These are phyloP conservation scores for Siderastrea radians DNA, from an alignment of 92 coral and sea anemone genomes.

Conservation along the genomic window DNA sequence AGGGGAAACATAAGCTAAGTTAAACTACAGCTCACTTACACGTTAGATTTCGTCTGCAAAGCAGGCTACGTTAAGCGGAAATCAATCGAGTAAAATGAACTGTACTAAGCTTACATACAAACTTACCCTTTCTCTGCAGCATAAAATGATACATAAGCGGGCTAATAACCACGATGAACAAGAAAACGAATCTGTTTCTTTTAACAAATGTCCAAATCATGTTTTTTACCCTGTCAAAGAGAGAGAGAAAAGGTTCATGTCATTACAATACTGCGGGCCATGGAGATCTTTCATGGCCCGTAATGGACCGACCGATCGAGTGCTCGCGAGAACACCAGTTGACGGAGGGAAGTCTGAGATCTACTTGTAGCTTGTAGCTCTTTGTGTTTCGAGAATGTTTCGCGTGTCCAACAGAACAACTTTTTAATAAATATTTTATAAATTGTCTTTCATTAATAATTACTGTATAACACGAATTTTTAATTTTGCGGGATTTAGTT, in stretches of 20 bases:
- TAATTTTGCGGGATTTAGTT: too few relatives aligned
- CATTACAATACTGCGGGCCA: too few relatives aligned
- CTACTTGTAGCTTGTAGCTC: neutral
- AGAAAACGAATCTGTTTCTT: constrained; percentile 83
- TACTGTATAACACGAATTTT: too few relatives aligned
- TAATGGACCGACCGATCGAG: too few relatives aligned
- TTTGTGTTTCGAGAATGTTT: neutral
- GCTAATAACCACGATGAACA: constrained; percentile 69
- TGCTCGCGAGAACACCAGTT: neutral
- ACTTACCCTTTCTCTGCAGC: constrained; percentile 75
- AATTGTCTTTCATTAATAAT: too few relatives aligned
- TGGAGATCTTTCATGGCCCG: too few relatives aligned
- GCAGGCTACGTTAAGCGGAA: neutral
- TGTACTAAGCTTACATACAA: neutral
- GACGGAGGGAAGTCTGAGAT: constrained; percentile 17
- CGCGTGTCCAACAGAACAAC: neutral
- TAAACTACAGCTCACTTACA: too few relatives aligned
- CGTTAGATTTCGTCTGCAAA: too few relatives aligned
- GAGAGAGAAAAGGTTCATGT: neutral
- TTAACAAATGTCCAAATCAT: constrained; percentile 81
- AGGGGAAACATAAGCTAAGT: neutral
- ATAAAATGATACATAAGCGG: constrained; percentile 84
- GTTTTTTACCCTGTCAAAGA: constrained; percentile 26
- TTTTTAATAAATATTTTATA: too few relatives aligned
- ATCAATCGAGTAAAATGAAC: neutral